Evolutionary conservation across 2,113 vertebrate species (phyloP), one percentile per base, ranked within the genome.

Genomic region (Chaetops frenatus): DNA sequence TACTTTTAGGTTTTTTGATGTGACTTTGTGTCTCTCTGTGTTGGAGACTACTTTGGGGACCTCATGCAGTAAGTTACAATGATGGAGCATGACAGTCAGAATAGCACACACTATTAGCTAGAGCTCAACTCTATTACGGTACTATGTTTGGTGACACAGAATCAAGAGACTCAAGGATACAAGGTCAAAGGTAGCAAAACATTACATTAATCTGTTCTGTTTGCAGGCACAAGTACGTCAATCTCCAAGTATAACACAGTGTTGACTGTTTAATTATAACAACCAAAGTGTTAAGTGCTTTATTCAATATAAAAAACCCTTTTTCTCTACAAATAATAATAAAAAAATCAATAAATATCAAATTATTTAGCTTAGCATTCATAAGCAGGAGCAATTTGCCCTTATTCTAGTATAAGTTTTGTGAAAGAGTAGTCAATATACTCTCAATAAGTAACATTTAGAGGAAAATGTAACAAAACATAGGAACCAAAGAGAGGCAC

Each of bases 51-150:
- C 98, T 98, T 98, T 98, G 96, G 98, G 98, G 98, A 98, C 98
- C 97, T 97, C 96, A 67, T 97, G 97, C 98, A 97, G 98, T 98
- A 98, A 98, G 98, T 98, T 98, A 98, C 98, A 98, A 96, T 98
- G 98, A 98, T 98, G 98, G 98, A 98, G 98, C 98, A 98, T 98
- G 98, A 98, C 98, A 98, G 98, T 98, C 98, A 98, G 98, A 98
- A 98, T 98, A 98, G 98, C 98, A 97, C 98, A 98, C 97, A 83
- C 98, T 98, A 98, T 98, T 98, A 98, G 98, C 98, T 97, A 95
- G 97, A 97, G 97, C 98, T 98, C 98, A 98, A 98, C 97, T 98
- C 98, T 98, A 98, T 98, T 98, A 98, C 98, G 97, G 96, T 92
- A 97, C 98, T 98, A 97, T 98, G 98, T 98, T 98, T 98, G 97